A percentile compares a stretch with the other conserved stretches of the same genome.
Conservation (phyloP, 2,113 vertebrate species). For the Girardinichthys multiradiatus region DNA sequence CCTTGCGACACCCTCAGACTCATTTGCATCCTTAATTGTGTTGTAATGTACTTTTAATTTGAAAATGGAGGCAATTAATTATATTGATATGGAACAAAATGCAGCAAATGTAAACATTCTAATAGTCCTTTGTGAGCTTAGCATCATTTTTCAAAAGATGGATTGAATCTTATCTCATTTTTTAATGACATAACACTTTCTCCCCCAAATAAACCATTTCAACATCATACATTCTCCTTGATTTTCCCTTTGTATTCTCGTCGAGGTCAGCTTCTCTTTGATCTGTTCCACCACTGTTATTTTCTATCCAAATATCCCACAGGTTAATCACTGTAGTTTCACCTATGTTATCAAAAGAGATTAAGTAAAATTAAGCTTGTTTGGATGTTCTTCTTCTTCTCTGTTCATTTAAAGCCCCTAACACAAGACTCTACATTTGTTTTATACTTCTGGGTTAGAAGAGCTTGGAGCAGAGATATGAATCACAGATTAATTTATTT, state of each 20-base stretch:
- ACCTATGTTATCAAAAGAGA: slow-evolving; percentile 76
- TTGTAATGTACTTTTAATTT: slow-evolving; percentile 86
- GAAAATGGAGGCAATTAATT: slow-evolving; percentile 84
- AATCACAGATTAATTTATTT: slow-evolving; percentile 56
- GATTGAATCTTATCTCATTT: slow-evolving; percentile 77
- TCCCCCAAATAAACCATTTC: slow-evolving; percentile 49
- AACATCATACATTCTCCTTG: slow-evolving; percentile 70
- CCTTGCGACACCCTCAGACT: slow-evolving; percentile 70
- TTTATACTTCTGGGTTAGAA: slow-evolving; percentile 64
- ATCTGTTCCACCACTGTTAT: slow-evolving; percentile 67
- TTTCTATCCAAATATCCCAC: slow-evolving; percentile 71
- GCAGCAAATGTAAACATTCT: slow-evolving; percentile 84
- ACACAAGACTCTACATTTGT: slow-evolving; percentile 13
- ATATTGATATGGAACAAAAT: slow-evolving; percentile 83
- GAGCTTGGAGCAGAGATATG: slow-evolving; percentile 65
- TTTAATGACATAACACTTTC: slow-evolving; percentile 57
- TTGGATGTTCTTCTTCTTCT: slow-evolving; percentile 57
- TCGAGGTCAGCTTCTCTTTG: slow-evolving; percentile 62
- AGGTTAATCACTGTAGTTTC: slow-evolving; percentile 71
- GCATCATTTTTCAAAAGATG: slow-evolving; percentile 81
- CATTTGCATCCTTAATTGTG: slow-evolving; percentile 84
- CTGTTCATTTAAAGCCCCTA: slow-evolving; percentile 22
- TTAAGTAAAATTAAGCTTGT: slow-evolving; percentile 77
- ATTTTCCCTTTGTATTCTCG: slow-evolving; percentile 71
- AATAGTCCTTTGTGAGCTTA: slow-evolving; percentile 78